A percentile compares a stretch with the other conserved stretches of the same genome.
These are phyloP conservation scores for Ochropacha duplaris DNA, from an alignment of 2,888 invertebrate genomes.

Conservation along the genomic window DNA sequence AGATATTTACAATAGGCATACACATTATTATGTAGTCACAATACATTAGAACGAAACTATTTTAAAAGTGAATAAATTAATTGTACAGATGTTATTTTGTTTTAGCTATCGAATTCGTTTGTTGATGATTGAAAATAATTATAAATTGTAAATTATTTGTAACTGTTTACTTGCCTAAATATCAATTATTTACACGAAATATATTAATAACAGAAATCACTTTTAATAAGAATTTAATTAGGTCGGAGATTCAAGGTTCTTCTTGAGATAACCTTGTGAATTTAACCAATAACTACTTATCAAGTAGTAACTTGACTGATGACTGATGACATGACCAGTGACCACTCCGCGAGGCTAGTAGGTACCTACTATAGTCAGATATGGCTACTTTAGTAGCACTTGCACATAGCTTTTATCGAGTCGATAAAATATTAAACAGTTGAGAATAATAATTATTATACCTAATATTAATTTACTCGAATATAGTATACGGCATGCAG, in stretches of 20 bases:
- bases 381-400: conserved; percentile 14
- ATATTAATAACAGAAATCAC: conserved; percentile 29
- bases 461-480: not conserved
- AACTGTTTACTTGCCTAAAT: conserved; percentile 45
- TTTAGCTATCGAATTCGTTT: conserved; percentile 35
- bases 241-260: conserved; percentile 18
- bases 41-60: conserved; percentile 27
- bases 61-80: conserved; percentile 33
- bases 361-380: conserved; percentile 7
- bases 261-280: conserved; percentile 19
- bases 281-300: conserved; percentile 7
- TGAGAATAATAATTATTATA: not conserved
- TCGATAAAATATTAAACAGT: not conserved
- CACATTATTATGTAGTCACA: conserved; percentile 41
- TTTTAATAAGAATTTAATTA: conserved; percentile 24
- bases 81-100: conserved; percentile 38
- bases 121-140: conserved; percentile 33
- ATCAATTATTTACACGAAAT: conserved; percentile 48
- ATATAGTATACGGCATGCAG: not conserved
- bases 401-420: conserved; percentile 24
- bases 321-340: conserved; percentile 13
- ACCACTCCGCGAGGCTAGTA: conserved; percentile 1
- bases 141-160: conserved; percentile 34
- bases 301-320: conserved; percentile 10
- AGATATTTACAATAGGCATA: conserved; percentile 38